A percentile compares a stretch with the other conserved stretches of the same genome.
Conservation (phyloP, 2,888 invertebrate genomes). For the Callosobruchus maculatus region DNA sequence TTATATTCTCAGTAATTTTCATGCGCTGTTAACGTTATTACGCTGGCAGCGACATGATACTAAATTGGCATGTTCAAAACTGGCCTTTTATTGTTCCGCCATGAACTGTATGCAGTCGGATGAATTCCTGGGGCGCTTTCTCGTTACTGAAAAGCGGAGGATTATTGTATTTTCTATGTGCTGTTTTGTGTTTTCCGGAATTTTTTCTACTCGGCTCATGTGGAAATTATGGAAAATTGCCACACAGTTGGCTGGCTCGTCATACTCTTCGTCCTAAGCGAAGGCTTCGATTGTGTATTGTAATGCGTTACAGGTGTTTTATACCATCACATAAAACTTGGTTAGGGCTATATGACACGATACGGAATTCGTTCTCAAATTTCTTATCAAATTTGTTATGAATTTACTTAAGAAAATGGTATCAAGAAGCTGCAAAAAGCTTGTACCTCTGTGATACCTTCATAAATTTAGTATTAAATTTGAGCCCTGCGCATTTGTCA, state of each 20-base stretch:
- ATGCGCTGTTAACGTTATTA: background rate
- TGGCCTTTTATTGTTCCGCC: background rate
- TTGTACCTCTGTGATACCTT: too few relatives aligned
- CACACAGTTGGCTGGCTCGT: background rate
- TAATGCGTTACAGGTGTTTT: too few relatives aligned
- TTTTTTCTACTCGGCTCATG: background rate
- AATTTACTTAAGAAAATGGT: too few relatives aligned
- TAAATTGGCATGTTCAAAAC: background rate
- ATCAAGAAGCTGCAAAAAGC: too few relatives aligned
- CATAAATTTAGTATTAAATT: too few relatives aligned
- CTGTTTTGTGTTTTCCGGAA: background rate
- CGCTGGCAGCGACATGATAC: background rate
- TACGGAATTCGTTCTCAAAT: too few relatives aligned
- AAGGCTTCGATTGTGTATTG: background rate
- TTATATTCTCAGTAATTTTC: background rate
- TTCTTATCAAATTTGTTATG: too few relatives aligned
- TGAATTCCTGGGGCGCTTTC: background rate
- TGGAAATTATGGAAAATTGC: background rate
- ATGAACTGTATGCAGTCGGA: background rate
- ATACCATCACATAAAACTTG: too few relatives aligned
- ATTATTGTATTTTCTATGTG: background rate
- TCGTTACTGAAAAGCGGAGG: background rate
- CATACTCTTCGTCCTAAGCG: background rate
- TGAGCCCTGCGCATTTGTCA: too few relatives aligned
- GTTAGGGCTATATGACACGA: too few relatives aligned